phyloP scores from a whole-genome alignment of 1,140 invertebrate species.

The Sitobion miscanthi region DNA sequence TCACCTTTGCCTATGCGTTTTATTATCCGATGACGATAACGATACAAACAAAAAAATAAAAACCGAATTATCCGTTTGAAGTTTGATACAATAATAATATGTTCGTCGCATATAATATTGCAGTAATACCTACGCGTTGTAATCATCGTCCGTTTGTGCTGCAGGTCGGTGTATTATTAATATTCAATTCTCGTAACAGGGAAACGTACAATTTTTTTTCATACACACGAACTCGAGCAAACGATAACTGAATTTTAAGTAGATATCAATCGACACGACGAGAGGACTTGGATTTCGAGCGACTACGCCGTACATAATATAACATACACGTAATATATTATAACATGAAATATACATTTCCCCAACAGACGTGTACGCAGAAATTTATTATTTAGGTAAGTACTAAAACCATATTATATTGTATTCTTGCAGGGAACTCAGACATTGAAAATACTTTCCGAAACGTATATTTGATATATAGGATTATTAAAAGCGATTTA shows the following conservation, averaged over 20 bases:
- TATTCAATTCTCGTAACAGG: not conserved
- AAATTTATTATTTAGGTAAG: not conserved
- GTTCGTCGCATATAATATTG: not conserved
- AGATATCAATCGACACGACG: not conserved
- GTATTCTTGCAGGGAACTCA: not conserved
- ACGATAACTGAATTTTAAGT: slow-evolving; percentile 2
- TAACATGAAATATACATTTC: too few species aligned
- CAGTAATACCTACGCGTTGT: not conserved
- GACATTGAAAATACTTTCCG: not conserved
- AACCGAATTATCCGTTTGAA: not conserved
- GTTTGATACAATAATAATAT: not conserved
- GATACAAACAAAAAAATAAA: not conserved
- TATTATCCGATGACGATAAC: too few species aligned
- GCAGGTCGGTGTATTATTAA: not conserved
- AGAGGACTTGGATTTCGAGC: not conserved
- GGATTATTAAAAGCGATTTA: not conserved
- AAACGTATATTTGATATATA: not conserved
- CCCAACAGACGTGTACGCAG: too few species aligned
- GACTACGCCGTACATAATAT: too few species aligned
- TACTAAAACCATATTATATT: not conserved
- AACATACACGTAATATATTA: not conserved
- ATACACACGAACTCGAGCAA: not conserved
- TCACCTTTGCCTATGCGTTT: too few species aligned
- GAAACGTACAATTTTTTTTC: not conserved
- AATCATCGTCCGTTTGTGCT: not conserved